Percentiles rank a stretch among this genome's conserved stretches.
Evolutionary conservation across 2,888 invertebrate species (phyloP).

Genomic region (Netelia melanura): DNA sequence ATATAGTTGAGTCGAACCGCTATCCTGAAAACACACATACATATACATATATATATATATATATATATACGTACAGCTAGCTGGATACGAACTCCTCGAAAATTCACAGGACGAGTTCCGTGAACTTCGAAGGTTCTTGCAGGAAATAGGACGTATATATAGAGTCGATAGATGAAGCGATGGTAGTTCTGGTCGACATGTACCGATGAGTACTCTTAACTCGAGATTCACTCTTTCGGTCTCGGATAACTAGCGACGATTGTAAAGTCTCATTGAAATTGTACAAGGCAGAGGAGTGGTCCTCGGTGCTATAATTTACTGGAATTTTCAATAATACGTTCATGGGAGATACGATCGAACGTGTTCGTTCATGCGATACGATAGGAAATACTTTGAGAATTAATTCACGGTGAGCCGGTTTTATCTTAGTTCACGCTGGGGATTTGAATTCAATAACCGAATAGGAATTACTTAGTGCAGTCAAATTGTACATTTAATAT

Average conservation of each 20-base stretch:
- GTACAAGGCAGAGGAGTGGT: slow-evolving; percentile 10
- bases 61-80: neutral
- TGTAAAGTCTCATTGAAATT: slow-evolving; percentile 49
- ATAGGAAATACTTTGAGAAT: no score
- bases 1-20: slow-evolving; percentile 19
- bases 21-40: slow-evolving; percentile 22
- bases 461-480: no score
- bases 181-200: slow-evolving; percentile 14
- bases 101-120: slow-evolving; percentile 13
- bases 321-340: neutral
- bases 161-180: slow-evolving; percentile 1
- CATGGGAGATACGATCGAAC: no score
- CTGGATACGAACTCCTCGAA: slow-evolving; percentile 38
- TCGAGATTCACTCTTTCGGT: slow-evolving; percentile 42
- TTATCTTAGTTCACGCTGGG: no score
- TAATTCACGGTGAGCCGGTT: no score
- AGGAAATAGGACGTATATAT: slow-evolving; percentile 34
- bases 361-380: no score
- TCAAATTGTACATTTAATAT: no score
- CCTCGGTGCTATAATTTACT: slow-evolving; percentile 15
- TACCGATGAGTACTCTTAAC: slow-evolving; percentile 37
- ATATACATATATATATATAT: slow-evolving; percentile 7
- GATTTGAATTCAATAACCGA: no score
- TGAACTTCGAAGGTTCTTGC: slow-evolving; percentile 48
- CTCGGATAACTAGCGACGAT: slow-evolving; percentile 45